Conservation (phyloP, 2,113 vertebrate genomes). For the Neomonachus schauinslandi region DNA sequence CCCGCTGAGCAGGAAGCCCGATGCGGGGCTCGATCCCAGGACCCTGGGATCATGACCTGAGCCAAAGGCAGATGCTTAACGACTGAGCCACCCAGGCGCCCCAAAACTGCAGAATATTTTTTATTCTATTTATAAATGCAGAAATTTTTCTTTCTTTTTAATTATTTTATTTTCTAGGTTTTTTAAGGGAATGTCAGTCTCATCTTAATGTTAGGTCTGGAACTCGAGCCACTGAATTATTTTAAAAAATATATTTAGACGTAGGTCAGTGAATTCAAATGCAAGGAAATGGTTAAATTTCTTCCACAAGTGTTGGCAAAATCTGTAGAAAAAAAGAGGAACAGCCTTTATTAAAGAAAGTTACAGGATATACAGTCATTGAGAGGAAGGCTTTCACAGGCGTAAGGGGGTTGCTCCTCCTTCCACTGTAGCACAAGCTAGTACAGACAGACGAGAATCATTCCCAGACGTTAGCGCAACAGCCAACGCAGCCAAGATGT, state of each 20-base stretch:
- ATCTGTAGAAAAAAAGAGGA: slow-evolving; percentile 77
- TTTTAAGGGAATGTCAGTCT: slow-evolving; percentile 14
- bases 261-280: not conserved
- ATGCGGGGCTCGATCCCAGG: no score
- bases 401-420: not conserved
- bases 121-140: slow-evolving; percentile 5
- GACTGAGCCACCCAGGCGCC: no score
- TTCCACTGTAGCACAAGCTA: not conserved
- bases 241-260: slow-evolving; percentile 11
- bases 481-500: not conserved
- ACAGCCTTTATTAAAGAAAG: slow-evolving; percentile 64
- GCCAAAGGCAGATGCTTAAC: no score
- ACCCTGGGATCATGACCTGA: no score
- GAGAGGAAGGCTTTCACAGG: not conserved
- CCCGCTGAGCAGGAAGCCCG: no score
- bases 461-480: not conserved
- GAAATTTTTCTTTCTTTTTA: not conserved
- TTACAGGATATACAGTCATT: not conserved
- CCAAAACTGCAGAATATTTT: not conserved
- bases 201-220: not conserved
- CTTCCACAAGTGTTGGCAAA: slow-evolving; percentile 65
- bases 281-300: slow-evolving; percentile 74
- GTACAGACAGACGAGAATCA: not conserved
- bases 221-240: slow-evolving; percentile 5
- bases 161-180: slow-evolving; percentile 39